phyloP scores from a whole-genome alignment of 2,888 invertebrate species.

The Calameuta idolon region DNA sequence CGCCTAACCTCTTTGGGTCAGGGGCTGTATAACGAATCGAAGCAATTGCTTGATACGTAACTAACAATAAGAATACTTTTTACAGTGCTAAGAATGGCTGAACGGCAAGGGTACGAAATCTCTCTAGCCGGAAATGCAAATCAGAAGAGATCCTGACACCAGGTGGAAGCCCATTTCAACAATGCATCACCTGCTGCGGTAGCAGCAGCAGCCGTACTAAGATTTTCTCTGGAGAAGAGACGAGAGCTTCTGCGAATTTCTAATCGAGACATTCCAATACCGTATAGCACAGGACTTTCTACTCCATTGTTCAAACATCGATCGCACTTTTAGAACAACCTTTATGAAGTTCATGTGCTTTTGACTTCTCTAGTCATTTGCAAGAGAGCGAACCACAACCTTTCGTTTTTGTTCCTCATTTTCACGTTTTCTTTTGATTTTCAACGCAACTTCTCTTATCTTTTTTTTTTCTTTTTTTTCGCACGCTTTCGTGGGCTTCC shows the following conservation, averaged over 20 bases:
- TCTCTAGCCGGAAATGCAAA: neutral
- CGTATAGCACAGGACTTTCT: neutral
- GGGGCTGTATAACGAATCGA: neutral
- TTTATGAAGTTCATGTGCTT: neutral
- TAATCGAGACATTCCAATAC: neutral
- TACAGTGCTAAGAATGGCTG: neutral
- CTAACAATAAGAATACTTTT: neutral
- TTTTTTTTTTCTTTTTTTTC: neutral
- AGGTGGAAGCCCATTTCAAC: conserved; percentile 9
- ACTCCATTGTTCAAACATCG: neutral
- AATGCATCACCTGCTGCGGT: conserved; percentile 52
- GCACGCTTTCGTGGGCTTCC: neutral
- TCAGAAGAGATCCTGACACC: neutral
- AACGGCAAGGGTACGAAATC: neutral
- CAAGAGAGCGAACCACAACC: neutral
- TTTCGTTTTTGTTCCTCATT: neutral
- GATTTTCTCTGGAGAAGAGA: conserved; percentile 23
- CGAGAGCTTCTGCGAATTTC: neutral
- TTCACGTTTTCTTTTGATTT: neutral
- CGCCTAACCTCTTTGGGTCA: neutral
- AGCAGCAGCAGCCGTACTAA: conserved; percentile 27
- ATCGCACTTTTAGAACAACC: neutral
- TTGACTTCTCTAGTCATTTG: neutral
- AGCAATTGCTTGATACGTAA: neutral
- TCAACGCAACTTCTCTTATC: neutral